Evolutionary conservation across 30 jellyfish, hydroid and myxozoan species (phyloP), one percentile per base, ranked within the genome.

Genomic region (Aurelia aurita): DNA sequence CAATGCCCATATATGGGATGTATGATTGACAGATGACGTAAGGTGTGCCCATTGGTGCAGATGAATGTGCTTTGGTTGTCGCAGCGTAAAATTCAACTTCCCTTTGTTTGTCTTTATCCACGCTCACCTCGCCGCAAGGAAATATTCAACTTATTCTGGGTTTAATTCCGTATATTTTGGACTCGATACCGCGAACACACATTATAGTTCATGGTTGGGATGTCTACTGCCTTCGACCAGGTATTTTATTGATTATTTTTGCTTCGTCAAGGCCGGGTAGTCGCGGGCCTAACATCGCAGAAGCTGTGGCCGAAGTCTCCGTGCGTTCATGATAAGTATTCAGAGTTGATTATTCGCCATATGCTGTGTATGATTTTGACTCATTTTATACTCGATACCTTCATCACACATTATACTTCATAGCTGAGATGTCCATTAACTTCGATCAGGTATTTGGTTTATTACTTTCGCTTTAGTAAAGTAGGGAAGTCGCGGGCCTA

Each of bases 141-240:
- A 72, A 72, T 51, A 21, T 72, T 54, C 65, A 1, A 51, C 19
- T 23, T 19, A 68, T 25, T 31, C 27, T 21, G 15, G 25, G 66
- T 14, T 10, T 16, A 49, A 3, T 31, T 12, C 66, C 64, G 15
- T 0, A 26, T 5, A 28, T 35, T 12, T 54, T 3, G 25, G 27
- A 55, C 67, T 12, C 67, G 67, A 19, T 8, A 19, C 28, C 71
- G 5, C 54, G 64, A 64, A 54, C 73, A 58, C 67, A 21, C 61
- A 10, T 18, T n/a, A 59, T 43, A 63, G 82, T 87, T 76, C 70
- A 47, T 74, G 95, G 80, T 74, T 90, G 97, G 79, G 87, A 90
- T 90, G 97, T 90, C 97, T 79, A 59, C 90, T 82, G 44, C 88
- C 85, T 90, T 90, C 87, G 87, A 90, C 87, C 97, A 90, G 95